Evolutionary conservation across 1,140 invertebrate genomes (phyloP), one percentile per base, ranked within the genome.

Genomic region (Battus philenor): DNA sequence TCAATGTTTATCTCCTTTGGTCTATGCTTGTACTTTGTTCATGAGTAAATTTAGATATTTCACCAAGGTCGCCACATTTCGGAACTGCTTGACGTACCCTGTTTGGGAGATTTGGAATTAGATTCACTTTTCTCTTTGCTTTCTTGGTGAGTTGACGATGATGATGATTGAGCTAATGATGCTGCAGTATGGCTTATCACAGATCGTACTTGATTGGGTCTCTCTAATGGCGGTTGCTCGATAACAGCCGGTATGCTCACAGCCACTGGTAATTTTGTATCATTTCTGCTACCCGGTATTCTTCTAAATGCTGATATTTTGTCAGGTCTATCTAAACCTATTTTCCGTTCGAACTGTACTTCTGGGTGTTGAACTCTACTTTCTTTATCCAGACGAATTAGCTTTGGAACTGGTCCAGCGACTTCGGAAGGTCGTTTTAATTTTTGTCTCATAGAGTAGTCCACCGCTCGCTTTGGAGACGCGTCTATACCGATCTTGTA

Each of bases 401-500:
- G 17, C 45, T 82, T 82, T 0, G 69, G 53, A 1, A 64, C 26
- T 0, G 78, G 74, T 15, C 74, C 80, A 7, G 57, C 54, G 0
- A 43, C 49, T 50, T 63, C 77, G 4, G 60, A 48, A 8, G 80
- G 66, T 29, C 81, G 48, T 52, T 85, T 85, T 32, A 81, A 47
- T 29, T 85, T 82, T 8, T 77, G 60, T 31, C 81, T 52, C 8
- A 82, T 73, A 0, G 80, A 80, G 38, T 85, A 85, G 45, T 85
- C 81, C 1, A 85, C 73, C 2, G 77, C 75, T 9, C 78, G 55
- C 56, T 85, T 85, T 0, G 81, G 81, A 2, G 81, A 85, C 2
- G 78, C 81, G 15, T 85, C 81, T 1, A 85, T 85, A 1, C 79
- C 79, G 4, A 85, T 85, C 53, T 82, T 85, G 38, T 85, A 85